Conservation (phyloP, 2,797 vertebrate genomes). For the Chloroceryle inda region DNA sequence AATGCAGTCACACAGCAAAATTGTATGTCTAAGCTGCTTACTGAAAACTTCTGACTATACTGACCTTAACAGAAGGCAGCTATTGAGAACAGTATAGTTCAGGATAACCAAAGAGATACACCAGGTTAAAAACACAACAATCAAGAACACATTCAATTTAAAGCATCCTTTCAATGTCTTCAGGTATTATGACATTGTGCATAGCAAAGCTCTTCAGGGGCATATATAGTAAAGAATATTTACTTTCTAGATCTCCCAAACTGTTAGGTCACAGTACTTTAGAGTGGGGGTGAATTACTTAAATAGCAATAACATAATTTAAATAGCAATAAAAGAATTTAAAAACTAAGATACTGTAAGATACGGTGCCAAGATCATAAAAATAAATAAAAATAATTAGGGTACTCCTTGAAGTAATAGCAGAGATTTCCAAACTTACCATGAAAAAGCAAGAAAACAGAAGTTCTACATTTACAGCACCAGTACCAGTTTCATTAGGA, state of each 20-base stretch:
- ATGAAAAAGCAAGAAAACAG: background rate
- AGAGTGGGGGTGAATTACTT: background rate
- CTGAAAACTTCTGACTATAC: background rate
- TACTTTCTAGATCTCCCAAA: background rate
- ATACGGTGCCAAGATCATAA: background rate
- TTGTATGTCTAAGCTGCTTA: rapidly evolving
- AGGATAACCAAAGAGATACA: background rate
- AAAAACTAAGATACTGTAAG: background rate
- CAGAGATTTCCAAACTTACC: background rate
- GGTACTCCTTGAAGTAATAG: background rate
- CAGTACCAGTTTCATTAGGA: background rate
- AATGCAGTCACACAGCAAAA: background rate
- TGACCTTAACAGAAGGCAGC: background rate
- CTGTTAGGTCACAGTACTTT: background rate
- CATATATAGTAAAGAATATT: background rate
- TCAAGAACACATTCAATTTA: background rate
- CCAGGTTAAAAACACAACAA: background rate
- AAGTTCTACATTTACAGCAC: background rate
- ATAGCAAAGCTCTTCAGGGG: background rate
- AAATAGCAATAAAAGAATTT: background rate
- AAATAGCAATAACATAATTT: background rate
- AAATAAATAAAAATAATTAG: background rate
- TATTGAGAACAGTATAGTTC: background rate
- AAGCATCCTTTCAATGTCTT: background rate
- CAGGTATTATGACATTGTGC: background rate